phyloP scores from a whole-genome alignment of 1,140 invertebrate species.

The Pseudomyrmex gracilis region DNA sequence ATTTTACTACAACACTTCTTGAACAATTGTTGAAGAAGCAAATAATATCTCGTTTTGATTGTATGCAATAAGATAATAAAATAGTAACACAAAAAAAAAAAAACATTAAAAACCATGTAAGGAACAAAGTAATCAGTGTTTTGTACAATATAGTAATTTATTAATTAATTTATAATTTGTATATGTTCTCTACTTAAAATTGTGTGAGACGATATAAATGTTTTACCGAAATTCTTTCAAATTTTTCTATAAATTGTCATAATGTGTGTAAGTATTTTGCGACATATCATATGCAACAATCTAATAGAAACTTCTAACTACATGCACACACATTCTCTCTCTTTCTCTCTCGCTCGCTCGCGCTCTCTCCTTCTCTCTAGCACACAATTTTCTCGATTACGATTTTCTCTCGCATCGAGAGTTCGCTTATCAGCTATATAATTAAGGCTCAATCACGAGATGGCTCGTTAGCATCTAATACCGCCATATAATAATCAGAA shows the following conservation, averaged over 20 bases:
- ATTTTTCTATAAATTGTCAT: too few relatives aligned
- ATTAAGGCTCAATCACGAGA: conserved; percentile 75
- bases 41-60: neutral
- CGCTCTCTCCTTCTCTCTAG: conserved; percentile 20
- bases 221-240: too few relatives aligned
- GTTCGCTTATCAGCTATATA: conserved; percentile 70
- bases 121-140: too few relatives aligned
- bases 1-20: conserved; percentile 17
- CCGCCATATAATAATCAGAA: conserved; percentile 54
- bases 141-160: too few relatives aligned
- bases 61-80: conserved; percentile 50
- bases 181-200: too few relatives aligned
- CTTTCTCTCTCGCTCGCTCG: neutral
- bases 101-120: neutral
- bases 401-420: conserved; percentile 41
- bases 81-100: neutral
- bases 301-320: conserved; percentile 63
- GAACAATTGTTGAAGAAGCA: neutral
- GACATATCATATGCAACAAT: conserved; percentile 55
- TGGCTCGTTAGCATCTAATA: conserved; percentile 61
- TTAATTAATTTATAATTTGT: too few relatives aligned
- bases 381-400: conserved; percentile 47
- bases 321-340: conserved; percentile 28
- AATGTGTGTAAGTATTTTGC: neutral
- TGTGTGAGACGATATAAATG: too few relatives aligned